Evolutionary conservation across 2,113 vertebrate species (phyloP).

Genomic region (Ginglymostoma cirratum): DNA sequence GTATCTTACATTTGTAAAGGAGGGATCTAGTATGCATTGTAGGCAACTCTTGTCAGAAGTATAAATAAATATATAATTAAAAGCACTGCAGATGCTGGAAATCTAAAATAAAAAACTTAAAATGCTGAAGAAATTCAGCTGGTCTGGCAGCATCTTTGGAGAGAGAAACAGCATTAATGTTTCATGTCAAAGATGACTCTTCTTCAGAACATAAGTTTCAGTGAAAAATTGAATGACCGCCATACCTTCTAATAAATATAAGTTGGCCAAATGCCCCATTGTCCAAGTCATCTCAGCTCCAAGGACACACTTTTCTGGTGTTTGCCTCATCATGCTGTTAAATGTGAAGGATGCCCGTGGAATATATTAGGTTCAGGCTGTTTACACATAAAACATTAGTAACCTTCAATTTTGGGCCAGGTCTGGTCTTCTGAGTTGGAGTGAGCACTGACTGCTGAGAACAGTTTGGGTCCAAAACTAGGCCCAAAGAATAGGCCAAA

Average conservation of each 20-base stretch:
- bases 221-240: not conserved
- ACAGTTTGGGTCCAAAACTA: not conserved
- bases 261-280: not conserved
- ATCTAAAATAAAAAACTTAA: no score
- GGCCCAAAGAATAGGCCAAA: not conserved
- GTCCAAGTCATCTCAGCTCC: not conserved
- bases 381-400: not conserved
- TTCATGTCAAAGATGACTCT: no score
- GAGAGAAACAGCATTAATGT: no score
- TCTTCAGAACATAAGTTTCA: no score
- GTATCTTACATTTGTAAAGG: not conserved
- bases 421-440: not conserved
- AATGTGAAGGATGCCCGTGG: not conserved
- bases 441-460: not conserved
- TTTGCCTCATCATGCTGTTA: not conserved
- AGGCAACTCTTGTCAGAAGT: not conserved
- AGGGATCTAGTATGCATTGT: not conserved
- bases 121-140: no score
- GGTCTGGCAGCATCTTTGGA: no score
- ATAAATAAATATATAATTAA: no score
- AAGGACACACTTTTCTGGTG: not conserved
- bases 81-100: no score
- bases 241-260: not conserved
- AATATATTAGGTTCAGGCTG: not conserved
- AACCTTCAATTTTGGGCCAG: not conserved